Conservation (phyloP, 2,888 invertebrate species). For the Acleris cristana region DNA sequence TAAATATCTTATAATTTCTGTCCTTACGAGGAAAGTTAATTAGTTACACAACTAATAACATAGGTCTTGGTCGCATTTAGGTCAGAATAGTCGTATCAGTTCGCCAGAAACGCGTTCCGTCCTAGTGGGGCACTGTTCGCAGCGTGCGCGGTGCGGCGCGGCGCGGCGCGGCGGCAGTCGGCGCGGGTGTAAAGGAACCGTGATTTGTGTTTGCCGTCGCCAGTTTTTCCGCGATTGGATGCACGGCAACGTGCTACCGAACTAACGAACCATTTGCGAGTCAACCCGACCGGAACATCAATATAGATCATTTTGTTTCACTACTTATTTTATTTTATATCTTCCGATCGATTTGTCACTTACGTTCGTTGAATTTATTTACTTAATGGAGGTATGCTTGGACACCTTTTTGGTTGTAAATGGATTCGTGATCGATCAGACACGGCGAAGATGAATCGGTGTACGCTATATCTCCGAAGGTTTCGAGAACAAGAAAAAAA, state of each 20-base stretch:
- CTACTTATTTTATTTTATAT: conserved; percentile 49
- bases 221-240: conserved; percentile 71
- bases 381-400: conserved; percentile 17
- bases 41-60: too few species aligned
- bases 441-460: conserved; percentile 27
- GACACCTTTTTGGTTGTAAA: conserved; percentile 12
- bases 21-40: too few species aligned
- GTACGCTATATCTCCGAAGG: conserved; percentile 15
- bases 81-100: too few species aligned
- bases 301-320: conserved; percentile 62
- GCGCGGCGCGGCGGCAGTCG: conserved; percentile 28
- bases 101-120: too few species aligned
- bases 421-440: conserved; percentile 32
- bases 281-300: conserved; percentile 69
- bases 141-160: neutral
- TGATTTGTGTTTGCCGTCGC: conserved; percentile 75
- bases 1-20: too few species aligned
- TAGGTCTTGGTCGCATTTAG: too few species aligned
- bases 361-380: neutral
- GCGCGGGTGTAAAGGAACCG: conserved; percentile 52
- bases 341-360: conserved; percentile 18
- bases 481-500: neutral
- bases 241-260: conserved; percentile 62
- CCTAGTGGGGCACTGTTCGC: too few species aligned
- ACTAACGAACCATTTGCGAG: conserved; percentile 75